Evolutionary conservation across 2,888 invertebrate species (phyloP).

Genomic region (Callyntrura sp.): DNA sequence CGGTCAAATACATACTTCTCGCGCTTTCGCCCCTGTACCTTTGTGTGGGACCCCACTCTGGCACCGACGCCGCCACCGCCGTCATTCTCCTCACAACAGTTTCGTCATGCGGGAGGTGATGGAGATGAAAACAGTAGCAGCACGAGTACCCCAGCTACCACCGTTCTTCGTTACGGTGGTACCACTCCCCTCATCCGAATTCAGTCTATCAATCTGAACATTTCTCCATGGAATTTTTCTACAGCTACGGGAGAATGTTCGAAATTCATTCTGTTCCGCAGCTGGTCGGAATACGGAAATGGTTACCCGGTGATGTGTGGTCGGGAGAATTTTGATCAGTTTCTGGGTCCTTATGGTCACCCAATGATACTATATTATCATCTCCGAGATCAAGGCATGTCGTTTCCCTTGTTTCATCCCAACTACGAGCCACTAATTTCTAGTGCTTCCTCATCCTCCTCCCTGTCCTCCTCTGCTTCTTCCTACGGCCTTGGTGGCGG

Average conservation of each 20-base stretch:
- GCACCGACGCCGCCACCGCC: background rate
- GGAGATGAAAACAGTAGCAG: background rate
- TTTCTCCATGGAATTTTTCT: constrained; percentile 77
- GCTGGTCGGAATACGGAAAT: constrained; percentile 69
- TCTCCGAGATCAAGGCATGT: constrained; percentile 72
- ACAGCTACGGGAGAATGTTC: constrained; percentile 65
- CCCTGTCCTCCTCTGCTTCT: background rate
- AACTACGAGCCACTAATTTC: constrained; percentile 50
- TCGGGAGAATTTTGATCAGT: constrained; percentile 78
- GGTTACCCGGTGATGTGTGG: constrained; percentile 78
- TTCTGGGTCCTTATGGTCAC: constrained; percentile 71
- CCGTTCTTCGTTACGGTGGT: too few relatives aligned
- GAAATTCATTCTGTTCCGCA: constrained; percentile 77
- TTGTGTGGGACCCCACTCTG: constrained; percentile 17
- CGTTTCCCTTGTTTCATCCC: constrained; percentile 79
- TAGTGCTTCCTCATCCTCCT: background rate
- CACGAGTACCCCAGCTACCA: background rate
- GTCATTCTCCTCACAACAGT: background rate
- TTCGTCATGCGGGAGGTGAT: too few relatives aligned
- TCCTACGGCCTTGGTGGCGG: background rate
- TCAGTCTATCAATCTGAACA: constrained; percentile 76
- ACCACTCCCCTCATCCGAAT: constrained; percentile 58
- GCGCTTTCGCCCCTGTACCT: constrained; percentile 36
- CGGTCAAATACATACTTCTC: constrained; percentile 34
- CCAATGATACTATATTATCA: constrained; percentile 80